Base-by-base conservation (phyloP, 2,888 invertebrate genomes). In the Melanotus villosus region DNA sequence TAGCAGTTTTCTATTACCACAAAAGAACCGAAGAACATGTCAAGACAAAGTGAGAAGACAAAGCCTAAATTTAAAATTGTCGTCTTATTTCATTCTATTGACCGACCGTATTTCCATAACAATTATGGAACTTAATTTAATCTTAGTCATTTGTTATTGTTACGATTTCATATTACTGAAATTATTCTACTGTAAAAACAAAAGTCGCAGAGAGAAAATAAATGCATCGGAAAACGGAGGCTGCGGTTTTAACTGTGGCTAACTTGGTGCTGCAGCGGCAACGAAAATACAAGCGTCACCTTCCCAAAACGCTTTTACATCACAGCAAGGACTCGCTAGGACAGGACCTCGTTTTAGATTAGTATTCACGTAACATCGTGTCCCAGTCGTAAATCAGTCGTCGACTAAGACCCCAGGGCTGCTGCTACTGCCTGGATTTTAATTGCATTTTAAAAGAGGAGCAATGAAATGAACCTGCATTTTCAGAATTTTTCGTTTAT, bases 311-410 rank as follows among this genome's bases (percentile, higher is more conserved):
- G 52, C 26, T 45, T 30, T 18, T 32, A 56, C 41, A 52, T 54
- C 54, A 56, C 38, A 45, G 65, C 45, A 57, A 57, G 47, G 65
- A 57, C 43, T 43, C 34, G 34, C 30, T 52, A 52, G 56, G 52
- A 64, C 62, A 52, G 50, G 54, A 64, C 41, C 45, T 45, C 58
- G 50, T 18, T 58, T 38, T 32, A 65, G 57, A 65, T 65, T 65
- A 65, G 65, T 58, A 65, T 65, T 57, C 65, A 65, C 58, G 58
- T 65, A 57, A 50, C 65, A 65, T 36, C 47, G 45, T 65, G 65
- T 65, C 58, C 57, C 65, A 56, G 50, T 58, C 58, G 65, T 65
- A 65, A 65, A 65, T 65, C 65, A 58, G 65, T 65, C 65, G 58
- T 65, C 65, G 58, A 47, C 57, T 65, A 65, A 65, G 65, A 50